phyloP scores from a whole-genome alignment of 2,113 vertebrate genomes.

The Seriola rivoliana region DNA sequence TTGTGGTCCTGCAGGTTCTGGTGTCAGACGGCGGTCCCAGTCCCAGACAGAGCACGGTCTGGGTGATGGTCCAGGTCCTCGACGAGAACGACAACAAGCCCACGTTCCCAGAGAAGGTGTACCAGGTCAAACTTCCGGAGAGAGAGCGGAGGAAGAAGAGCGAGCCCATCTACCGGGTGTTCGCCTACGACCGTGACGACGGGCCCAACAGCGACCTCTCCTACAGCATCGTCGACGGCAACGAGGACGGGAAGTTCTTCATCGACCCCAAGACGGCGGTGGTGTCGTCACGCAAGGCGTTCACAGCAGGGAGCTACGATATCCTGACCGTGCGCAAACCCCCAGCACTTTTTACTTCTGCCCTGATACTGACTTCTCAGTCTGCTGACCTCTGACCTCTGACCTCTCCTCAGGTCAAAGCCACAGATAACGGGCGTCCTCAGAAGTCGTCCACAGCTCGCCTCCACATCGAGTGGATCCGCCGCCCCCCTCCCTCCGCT shows the following conservation, averaged over 20 bases:
- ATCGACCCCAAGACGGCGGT: slow-evolving; percentile 97
- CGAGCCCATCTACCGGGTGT: slow-evolving; percentile 94
- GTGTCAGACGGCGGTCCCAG: slow-evolving; percentile 91
- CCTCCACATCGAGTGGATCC: slow-evolving; percentile 97
- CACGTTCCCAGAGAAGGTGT: slow-evolving; percentile 94
- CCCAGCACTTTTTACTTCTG: too few species aligned
- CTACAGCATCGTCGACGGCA: slow-evolving; percentile 95
- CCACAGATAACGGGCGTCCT: slow-evolving; percentile 95
- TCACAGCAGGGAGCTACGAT: slow-evolving; percentile 93
- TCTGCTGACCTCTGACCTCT: too few species aligned
- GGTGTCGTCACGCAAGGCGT: slow-evolving; percentile 96
- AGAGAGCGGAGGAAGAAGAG: slow-evolving; percentile 93
- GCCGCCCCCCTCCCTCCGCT: slow-evolving; percentile 83
- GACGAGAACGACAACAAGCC: slow-evolving; percentile 99
- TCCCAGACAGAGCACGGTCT: slow-evolving; percentile 90
- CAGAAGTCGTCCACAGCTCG: slow-evolving; percentile 94
- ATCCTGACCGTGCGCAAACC: slow-evolving; percentile 91
- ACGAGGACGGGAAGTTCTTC: slow-evolving; percentile 95
- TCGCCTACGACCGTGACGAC: slow-evolving; percentile 94
- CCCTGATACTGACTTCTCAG: too few species aligned
- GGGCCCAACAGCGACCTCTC: slow-evolving; percentile 95
- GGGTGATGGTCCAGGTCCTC: slow-evolving; percentile 93
- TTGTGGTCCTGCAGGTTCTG: slow-evolving; percentile 85
- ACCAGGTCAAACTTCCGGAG: slow-evolving; percentile 94
- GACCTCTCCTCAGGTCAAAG: slow-evolving; percentile 89